Percentiles rank a stretch among this genome's conserved stretches.
These are phyloP conservation scores for Carposina sasakii DNA, from an alignment of 1,140 invertebrate species.

Conservation along the genomic window DNA sequence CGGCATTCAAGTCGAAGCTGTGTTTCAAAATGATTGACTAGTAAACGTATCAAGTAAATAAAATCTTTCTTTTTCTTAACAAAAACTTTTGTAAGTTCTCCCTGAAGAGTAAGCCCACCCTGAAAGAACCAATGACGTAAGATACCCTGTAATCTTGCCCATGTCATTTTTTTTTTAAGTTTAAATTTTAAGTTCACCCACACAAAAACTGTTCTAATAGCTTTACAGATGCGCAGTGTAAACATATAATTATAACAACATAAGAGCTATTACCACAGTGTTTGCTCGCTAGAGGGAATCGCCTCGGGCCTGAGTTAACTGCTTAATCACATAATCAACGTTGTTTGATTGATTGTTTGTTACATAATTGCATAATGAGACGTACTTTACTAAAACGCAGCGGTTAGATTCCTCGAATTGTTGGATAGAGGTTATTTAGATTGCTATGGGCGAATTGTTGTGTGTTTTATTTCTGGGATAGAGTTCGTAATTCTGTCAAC, in stretches of 20 bases:
- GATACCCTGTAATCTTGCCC: no score
- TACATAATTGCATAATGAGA: conserved; percentile 32
- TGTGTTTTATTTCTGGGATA: no score
- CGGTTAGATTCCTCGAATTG: neutral
- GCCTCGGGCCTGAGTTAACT: conserved; percentile 24
- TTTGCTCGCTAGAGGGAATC: neutral
- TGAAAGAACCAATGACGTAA: no score
- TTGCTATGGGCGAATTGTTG: no score
- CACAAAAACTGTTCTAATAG: neutral
- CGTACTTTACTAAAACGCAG: conserved; percentile 25
- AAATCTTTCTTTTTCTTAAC: no score
- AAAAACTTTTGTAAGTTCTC: no score
- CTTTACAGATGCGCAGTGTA: neutral
- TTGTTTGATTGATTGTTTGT: conserved; percentile 41
- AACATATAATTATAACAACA: neutral
- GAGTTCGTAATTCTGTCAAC: no score
- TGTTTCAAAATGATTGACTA: no score
- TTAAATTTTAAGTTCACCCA: neutral
- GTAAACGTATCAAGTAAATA: no score
- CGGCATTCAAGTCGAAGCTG: no score
- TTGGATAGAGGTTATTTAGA: no score
- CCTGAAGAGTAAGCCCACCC: no score
- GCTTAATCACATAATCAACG: conserved; percentile 47
- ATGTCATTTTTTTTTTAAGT: neutral
- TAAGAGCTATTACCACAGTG: neutral